Percentiles rank a stretch among this genome's conserved stretches.
Evolutionary conservation across 2,113 vertebrate genomes (phyloP).

Genomic region (Pteruthius melanotis): DNA sequence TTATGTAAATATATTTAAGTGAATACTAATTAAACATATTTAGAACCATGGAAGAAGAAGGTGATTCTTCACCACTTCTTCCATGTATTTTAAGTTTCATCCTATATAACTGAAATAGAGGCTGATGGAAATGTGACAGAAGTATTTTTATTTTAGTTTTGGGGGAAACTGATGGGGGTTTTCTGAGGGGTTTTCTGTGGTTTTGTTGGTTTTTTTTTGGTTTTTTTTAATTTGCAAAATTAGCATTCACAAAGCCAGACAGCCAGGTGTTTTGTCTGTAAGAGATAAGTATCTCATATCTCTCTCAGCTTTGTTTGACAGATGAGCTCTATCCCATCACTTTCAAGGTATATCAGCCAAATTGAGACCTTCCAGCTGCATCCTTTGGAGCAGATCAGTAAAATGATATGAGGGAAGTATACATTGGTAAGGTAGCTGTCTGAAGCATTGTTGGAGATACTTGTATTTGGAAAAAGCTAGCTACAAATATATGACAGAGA

Average conservation of each 20-base stretch:
- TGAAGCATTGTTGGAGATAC: not conserved
- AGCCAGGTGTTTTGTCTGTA: constrained; percentile 20
- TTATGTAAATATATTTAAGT: not conserved
- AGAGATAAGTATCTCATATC: constrained; percentile 26
- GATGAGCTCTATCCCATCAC: constrained; percentile 9
- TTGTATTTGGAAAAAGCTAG: not conserved
- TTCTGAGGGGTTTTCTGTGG: not conserved
- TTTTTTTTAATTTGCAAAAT: not conserved
- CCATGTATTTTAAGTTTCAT: not conserved
- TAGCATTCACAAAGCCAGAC: constrained; percentile 9
- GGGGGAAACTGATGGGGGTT: not conserved
- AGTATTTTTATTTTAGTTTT: not conserved
- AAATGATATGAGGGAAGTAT: not conserved
- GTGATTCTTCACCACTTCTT: not conserved
- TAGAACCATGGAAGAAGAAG: not conserved
- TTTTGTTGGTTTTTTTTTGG: not conserved
- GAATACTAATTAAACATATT: constrained; percentile 14
- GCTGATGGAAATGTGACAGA: not conserved
- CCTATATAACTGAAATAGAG: not conserved
- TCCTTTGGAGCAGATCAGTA: not conserved
- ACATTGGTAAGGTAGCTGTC: not conserved
- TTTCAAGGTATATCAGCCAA: constrained; percentile 23
- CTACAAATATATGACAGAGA: not conserved
- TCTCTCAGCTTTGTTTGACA: constrained; percentile 19
- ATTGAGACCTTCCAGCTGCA: constrained; percentile 41